Evolutionary conservation across 2,113 vertebrate species (phyloP).

Genomic region (Nymphicus hollandicus): DNA sequence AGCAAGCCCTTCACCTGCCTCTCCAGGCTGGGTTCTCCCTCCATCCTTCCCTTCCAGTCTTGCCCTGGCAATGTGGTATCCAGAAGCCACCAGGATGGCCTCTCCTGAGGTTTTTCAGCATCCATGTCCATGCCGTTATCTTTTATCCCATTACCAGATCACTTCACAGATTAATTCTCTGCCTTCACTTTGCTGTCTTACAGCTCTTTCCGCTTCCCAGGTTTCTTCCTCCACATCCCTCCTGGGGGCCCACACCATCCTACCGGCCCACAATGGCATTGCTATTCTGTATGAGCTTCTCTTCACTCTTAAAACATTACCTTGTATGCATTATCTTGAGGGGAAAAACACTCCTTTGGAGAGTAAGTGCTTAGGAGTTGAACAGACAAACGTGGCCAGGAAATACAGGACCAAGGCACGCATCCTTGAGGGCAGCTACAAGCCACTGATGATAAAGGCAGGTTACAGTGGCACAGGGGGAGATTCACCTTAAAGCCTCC

Average conservation of each 20-base stretch:
- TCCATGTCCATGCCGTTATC: fast-evolving
- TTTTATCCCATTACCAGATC: not conserved
- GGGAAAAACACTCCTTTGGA: not conserved
- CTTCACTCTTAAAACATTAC: not conserved
- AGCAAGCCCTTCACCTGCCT: not conserved
- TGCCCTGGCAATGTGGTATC: not conserved
- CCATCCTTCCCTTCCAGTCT: not conserved
- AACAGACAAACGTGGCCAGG: not conserved
- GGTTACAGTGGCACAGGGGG: not conserved
- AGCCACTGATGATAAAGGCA: not conserved
- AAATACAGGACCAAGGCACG: fast-evolving
- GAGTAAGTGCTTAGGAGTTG: not conserved
- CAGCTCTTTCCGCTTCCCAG: not conserved
- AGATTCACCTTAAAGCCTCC: not conserved
- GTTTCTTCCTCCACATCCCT: not conserved
- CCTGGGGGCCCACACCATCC: not conserved
- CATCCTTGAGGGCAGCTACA: not conserved
- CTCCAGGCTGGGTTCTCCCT: not conserved
- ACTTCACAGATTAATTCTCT: not conserved
- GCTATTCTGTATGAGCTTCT: not conserved
- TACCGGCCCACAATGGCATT: not conserved
- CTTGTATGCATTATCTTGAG: not conserved
- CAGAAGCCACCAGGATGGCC: not conserved
- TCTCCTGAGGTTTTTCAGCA: not conserved
- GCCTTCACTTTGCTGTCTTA: not conserved